Percentiles rank a stretch among this genome's conserved stretches.
Evolutionary conservation across 1,140 invertebrate species (phyloP).

Genomic region (Oncopodura yosiiana): DNA sequence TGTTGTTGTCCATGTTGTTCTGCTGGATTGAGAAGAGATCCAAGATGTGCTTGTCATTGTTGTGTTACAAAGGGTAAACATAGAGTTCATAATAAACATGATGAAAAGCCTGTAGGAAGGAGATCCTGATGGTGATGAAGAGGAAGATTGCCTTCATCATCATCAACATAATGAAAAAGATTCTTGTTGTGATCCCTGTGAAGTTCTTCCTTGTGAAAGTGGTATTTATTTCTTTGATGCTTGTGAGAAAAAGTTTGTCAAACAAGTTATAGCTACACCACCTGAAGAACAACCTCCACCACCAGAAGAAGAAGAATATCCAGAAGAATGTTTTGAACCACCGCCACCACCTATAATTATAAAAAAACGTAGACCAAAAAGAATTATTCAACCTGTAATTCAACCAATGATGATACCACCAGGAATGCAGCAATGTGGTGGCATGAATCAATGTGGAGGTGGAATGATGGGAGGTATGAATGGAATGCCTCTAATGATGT

Average conservation of each 20-base stretch:
- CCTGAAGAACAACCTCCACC: neutral
- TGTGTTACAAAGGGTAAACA: neutral
- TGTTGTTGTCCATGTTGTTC: conserved; percentile 11
- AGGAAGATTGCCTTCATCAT: neutral
- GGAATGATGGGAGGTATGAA: too few species aligned
- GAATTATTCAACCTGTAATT: neutral
- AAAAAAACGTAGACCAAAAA: neutral
- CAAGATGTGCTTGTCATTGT: conserved; percentile 13
- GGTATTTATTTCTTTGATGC: conserved; percentile 16
- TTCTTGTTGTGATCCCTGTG: neutral
- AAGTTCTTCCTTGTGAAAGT: conserved; percentile 3
- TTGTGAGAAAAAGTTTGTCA: conserved; percentile 1
- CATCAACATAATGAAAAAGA: neutral
- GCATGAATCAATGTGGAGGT: too few species aligned
- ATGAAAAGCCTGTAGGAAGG: conserved; percentile 19
- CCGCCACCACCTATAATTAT: neutral
- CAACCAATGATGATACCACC: neutral
- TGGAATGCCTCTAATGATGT: too few species aligned
- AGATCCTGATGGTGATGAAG: conserved; percentile 2
- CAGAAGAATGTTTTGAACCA: neutral
- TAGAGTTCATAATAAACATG: conserved; percentile 3
- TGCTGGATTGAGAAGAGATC: conserved; percentile 13
- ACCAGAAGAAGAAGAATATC: too few species aligned
- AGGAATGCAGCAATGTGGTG: too few species aligned
- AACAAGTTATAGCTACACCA: neutral